Evolutionary conservation across 2,888 invertebrate species (phyloP).

Genomic region (Carcina quercana): DNA sequence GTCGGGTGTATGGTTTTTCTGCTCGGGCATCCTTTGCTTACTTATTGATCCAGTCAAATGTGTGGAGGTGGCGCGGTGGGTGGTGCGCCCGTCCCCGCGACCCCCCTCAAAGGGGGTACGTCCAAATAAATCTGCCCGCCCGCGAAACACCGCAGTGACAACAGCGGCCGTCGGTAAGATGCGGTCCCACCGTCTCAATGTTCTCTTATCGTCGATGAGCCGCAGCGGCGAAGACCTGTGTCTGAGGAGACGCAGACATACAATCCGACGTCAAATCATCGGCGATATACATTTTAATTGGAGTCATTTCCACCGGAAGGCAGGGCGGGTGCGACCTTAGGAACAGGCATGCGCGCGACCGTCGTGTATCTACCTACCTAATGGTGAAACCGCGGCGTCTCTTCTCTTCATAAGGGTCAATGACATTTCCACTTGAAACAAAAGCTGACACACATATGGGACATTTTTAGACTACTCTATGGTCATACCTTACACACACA

Average conservation of each 20-base stretch:
- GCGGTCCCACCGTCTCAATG: constrained; percentile 62
- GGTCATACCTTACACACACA: no score
- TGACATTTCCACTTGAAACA: constrained; percentile 48
- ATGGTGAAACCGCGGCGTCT: constrained; percentile 49
- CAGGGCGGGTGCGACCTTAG: constrained; percentile 54
- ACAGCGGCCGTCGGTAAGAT: constrained; percentile 68
- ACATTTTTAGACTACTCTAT: no score
- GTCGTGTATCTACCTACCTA: constrained; percentile 49
- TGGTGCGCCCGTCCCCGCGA: constrained; percentile 61
- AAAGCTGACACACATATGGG: constrained; percentile 28
- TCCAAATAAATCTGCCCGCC: constrained; percentile 75
- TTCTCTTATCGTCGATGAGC: constrained; percentile 4
- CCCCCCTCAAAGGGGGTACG: constrained; percentile 64
- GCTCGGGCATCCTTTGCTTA: constrained; percentile 77
- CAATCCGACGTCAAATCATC: constrained; percentile 21
- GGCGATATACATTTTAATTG: constrained; percentile 51
- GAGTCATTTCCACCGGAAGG: constrained; percentile 53
- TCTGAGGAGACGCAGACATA: constrained; percentile 8
- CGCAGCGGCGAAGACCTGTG: neutral
- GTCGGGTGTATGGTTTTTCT: constrained; percentile 76
- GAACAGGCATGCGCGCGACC: constrained; percentile 66
- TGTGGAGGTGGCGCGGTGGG: constrained; percentile 73
- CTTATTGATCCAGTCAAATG: constrained; percentile 77
- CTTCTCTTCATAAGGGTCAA: constrained; percentile 54
- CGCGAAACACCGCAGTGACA: constrained; percentile 75